Base-by-base conservation (phyloP, 1,140 invertebrate species). In the Drosophila albomicans region DNA sequence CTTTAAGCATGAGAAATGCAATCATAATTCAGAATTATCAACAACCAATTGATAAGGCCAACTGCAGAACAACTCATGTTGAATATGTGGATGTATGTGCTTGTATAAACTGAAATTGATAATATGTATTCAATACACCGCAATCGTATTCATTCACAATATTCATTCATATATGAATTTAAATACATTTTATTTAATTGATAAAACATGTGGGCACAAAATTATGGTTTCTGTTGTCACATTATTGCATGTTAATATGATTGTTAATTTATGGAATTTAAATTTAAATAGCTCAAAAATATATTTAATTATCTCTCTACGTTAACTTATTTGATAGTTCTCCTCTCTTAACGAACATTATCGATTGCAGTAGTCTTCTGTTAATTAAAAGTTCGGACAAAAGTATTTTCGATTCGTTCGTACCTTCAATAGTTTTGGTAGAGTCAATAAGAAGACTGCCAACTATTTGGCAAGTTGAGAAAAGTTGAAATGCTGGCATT, bases 391-490 rank as follows among this genome's bases (percentile, higher is more conserved):
- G 57, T 62, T 41, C 4, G 20, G 13, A 35, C 25, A 49, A 30
- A 38, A 63, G 59, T 52, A 61, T 28, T 45, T 64, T 49, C 6
- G 20, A 8, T 13, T 43, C 5, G 66, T n/a, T 74, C 51, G 59
- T 79, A 69, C 67, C 74, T 87, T 87, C 6, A 6, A 70, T 82
- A 88, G 72, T 88, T 88, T 79, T 30, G 15, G 58, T 15, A 57
- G 25, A 87, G 84, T 87, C 69, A 82, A 87, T 88, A 87, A 87
- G 72, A 88, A 64, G 72, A 62, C 68, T 73, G 79, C 57, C 48
- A 86, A 87, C 82, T 87, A 87, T 87, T 88, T 80, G 84, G 30
- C 20, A 80, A 87, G 66, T 87, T 80, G 15, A 15, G 59, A 30
- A 82, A 87, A 87, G 77, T 87, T 88, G 45, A 65, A 79, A 77